These are phyloP conservation scores for Coregonus ussuriensis DNA, from an alignment of 2,797 vertebrate species.

Conservation along the genomic window DNA sequence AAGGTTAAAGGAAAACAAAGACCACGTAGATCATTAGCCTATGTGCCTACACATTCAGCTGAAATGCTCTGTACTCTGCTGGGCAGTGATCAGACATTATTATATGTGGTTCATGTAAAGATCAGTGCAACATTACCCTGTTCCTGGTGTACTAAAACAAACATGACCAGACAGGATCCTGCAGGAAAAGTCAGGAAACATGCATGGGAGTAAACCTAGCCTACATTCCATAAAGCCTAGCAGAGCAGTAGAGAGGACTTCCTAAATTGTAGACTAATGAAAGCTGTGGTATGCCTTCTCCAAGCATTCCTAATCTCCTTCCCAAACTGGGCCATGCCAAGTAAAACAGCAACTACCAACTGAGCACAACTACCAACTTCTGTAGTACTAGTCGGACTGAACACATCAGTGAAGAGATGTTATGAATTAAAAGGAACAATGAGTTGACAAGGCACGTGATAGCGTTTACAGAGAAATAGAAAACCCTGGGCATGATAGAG, in stretches of 20 bases:
- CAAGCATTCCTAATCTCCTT: conserved; percentile 47
- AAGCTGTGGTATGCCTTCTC: conserved; percentile 33
- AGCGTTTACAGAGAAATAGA: conserved; percentile 42
- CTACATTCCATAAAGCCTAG: conserved; percentile 53
- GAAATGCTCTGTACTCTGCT: too few relatives aligned
- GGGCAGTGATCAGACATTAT: not conserved
- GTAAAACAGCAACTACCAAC: conserved; percentile 43
- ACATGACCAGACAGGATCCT: conserved; percentile 28
- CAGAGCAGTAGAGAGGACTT: conserved; percentile 42
- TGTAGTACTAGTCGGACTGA: not conserved
- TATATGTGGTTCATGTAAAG: conserved; percentile 23
- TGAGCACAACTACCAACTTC: not conserved
- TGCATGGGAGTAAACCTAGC: conserved; percentile 54
- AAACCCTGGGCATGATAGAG: conserved; percentile 26
- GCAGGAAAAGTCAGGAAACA: conserved; percentile 46
- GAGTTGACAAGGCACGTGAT: conserved; percentile 30
- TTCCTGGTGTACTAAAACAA: conserved; percentile 14
- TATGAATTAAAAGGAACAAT: conserved; percentile 27
- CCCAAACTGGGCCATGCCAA: conserved; percentile 41
- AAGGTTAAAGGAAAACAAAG: not conserved
- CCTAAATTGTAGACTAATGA: conserved; percentile 25
- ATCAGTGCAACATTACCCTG: conserved; percentile 24
- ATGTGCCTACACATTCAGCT: not conserved
- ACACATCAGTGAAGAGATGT: not conserved
- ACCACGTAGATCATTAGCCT: not conserved